Conservation (phyloP, 2,797 vertebrate species). For the Acrocephalus scirpaceus region DNA sequence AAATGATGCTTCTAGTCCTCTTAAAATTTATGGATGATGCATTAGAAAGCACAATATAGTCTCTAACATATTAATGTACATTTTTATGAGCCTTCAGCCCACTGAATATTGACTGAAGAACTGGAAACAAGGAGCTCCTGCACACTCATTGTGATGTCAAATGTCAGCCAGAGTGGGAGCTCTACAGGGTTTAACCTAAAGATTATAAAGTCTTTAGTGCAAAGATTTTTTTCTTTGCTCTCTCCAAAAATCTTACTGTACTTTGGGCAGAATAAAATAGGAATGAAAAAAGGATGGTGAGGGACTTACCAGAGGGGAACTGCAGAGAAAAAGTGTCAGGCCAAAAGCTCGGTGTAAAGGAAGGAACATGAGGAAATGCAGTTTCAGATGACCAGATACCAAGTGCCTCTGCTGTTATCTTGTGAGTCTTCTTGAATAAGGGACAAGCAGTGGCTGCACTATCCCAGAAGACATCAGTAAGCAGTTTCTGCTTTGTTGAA, state of each 20-base stretch:
- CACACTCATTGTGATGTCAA: not conserved
- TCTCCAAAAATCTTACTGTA: not conserved
- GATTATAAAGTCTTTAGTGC: not conserved
- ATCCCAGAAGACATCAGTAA: not conserved
- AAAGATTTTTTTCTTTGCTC: not conserved
- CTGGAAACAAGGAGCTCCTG: constrained; percentile 13
- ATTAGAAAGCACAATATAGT: constrained; percentile 44
- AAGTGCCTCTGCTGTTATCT: not conserved
- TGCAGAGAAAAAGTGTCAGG: not conserved
- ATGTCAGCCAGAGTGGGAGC: not conserved
- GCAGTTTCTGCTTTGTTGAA: not conserved
- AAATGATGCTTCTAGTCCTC: constrained; percentile 47
- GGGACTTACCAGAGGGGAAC: not conserved
- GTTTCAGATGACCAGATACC: constrained; percentile 2
- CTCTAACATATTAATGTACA: constrained; percentile 59
- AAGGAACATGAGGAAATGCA: not conserved
- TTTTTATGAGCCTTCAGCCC: constrained; percentile 51
- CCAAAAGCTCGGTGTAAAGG: not conserved
- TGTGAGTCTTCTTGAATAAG: not conserved
- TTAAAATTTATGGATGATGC: constrained; percentile 63
- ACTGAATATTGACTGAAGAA: constrained; percentile 48
- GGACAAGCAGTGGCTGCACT: not conserved
- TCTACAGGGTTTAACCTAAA: not conserved
- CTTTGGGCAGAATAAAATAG: not conserved
- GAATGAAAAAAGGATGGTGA: not conserved